Base-by-base conservation (phyloP, 92 coral and sea anemone species). In the Phenganax stokvisi region DNA sequence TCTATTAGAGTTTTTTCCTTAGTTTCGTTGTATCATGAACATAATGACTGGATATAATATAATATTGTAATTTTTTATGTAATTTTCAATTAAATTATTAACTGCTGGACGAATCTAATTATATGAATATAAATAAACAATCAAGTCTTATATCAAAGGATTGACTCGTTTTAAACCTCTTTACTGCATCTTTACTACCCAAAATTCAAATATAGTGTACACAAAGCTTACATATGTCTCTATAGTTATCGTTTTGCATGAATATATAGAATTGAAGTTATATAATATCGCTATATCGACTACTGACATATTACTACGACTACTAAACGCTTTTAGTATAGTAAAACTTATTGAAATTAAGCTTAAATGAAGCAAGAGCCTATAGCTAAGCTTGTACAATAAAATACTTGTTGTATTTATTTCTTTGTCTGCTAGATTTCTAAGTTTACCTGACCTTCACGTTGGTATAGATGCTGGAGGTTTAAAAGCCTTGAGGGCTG, bases 401-500 rank as follows among this genome's bases (percentile, higher is more conserved):
- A 37, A 1, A 1, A 37, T 37, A 37, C 47, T 66, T 66, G 47
- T 16, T 66, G 9, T 51, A 7, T 76, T 27, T 61, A 25, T 11
- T 69, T 15, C 51, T 11, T 15, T 16, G 20, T 27, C 30, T 56
- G 29, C 3, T 53, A 96, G 99, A 85, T 91, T 96, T 80, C 76
- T 96, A 86, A 96, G 99, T 85, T 86, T 96, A 84, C 99, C 99
- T 85, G 86, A 96, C 81, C 97, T 96, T 59, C 25, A 83, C 29
- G 81, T 90, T 54, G 92, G 91, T 51, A 84, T 96, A 78, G 86
- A 90, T 53, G 97, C 99, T 11, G 96, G 99, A 82, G 90, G 97
- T 85, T 84, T 96, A 84, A 96, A 96, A 88, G 99, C 99, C 76
- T 85, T 96, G 51, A 88, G 99, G 83, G 99, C 99, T 47, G 99